These are phyloP conservation scores for Epirrhoe alternata DNA, from an alignment of 2,888 invertebrate species.

Conservation along the genomic window DNA sequence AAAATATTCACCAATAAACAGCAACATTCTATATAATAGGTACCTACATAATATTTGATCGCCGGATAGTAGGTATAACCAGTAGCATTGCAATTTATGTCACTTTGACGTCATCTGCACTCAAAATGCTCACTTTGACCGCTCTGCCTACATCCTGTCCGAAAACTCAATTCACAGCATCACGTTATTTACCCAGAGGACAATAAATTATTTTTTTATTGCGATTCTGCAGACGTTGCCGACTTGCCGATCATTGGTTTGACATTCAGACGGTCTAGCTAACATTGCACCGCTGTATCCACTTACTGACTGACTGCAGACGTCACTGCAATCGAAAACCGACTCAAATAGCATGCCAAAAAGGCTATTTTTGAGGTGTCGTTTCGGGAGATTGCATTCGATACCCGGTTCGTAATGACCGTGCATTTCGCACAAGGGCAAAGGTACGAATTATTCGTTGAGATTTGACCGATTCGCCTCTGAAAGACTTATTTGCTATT, in stretches of 20 bases:
- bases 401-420: constrained; percentile 68
- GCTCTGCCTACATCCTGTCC: constrained; percentile 35
- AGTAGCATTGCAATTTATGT: constrained; percentile 6
- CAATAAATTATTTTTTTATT: constrained; percentile 84
- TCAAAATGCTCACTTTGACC: constrained; percentile 15
- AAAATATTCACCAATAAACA: not conserved
- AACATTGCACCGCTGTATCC: constrained; percentile 71
- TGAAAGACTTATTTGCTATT: constrained; percentile 59
- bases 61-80: not conserved
- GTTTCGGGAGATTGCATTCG: constrained; percentile 62
- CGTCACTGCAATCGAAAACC: constrained; percentile 47
- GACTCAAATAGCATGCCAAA: constrained; percentile 46
- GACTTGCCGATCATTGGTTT: constrained; percentile 78
- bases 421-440: constrained; percentile 81
- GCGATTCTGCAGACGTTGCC: constrained; percentile 71
- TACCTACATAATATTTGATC: not conserved
- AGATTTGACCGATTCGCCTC: constrained; percentile 66
- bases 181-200: constrained; percentile 78
- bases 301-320: constrained; percentile 58
- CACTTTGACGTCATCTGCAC: constrained; percentile 18
- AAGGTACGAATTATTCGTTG: constrained; percentile 72
- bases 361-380: constrained; percentile 45
- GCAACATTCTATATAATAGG: not conserved
- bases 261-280: constrained; percentile 84
- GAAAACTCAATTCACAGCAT: constrained; percentile 58